phyloP scores from a whole-genome alignment of 2,888 invertebrate species.

The Plagodis dolabraria region DNA sequence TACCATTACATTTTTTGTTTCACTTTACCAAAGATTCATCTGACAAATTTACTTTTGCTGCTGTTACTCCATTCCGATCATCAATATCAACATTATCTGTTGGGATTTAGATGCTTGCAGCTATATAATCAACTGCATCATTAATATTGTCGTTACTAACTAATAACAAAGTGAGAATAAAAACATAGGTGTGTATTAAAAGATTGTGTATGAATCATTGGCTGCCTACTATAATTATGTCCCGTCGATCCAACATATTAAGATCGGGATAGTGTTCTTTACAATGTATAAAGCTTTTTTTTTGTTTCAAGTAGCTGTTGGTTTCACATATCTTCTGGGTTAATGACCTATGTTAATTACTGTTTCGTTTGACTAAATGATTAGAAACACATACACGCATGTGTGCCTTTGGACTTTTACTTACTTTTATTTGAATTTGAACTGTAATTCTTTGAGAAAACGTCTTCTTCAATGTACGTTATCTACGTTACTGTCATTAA shows the following conservation, averaged over 20 bases:
- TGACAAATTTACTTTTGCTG: conserved; percentile 36
- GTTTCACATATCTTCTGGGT: conserved; percentile 30
- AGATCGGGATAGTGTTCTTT: conserved; percentile 18
- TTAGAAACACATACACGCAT: conserved; percentile 21
- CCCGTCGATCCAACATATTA: conserved; percentile 25
- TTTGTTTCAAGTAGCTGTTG: conserved; percentile 24
- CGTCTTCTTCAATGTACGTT: no score
- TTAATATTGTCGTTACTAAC: conserved; percentile 25
- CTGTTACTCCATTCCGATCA: not conserved
- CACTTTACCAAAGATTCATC: conserved; percentile 48
- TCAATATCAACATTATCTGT: conserved; percentile 30
- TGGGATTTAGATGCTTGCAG: conserved; percentile 1
- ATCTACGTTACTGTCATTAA: no score
- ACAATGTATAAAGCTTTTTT: conserved; percentile 24
- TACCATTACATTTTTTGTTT: conserved; percentile 61
- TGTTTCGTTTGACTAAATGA: conserved; percentile 27
- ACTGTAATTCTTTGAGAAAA: not conserved
- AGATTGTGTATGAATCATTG: conserved; percentile 42
- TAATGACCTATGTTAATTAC: conserved; percentile 29
- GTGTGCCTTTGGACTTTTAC: conserved; percentile 7
- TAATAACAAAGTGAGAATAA: conserved; percentile 32
- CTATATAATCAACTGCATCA: conserved; percentile 8
- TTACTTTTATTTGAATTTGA: not conserved
- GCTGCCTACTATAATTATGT: conserved; percentile 31
- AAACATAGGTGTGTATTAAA: conserved; percentile 36